Percentiles rank a stretch among this genome's conserved stretches.
Evolutionary conservation across 2,113 vertebrate genomes (phyloP).

Genomic region (Aix galericulata): DNA sequence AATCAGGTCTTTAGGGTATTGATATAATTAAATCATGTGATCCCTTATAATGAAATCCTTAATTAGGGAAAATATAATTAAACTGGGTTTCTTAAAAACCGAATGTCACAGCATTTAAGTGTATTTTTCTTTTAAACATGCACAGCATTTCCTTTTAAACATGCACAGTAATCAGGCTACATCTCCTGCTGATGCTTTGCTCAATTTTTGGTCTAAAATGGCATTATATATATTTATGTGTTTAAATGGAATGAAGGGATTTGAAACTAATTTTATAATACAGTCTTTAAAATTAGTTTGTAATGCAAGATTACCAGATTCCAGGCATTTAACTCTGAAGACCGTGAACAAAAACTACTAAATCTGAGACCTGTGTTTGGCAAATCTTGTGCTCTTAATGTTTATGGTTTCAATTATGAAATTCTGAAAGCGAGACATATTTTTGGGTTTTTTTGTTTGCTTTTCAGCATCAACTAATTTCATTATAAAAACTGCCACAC

Average conservation of each 20-base stretch:
- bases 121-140: constrained; percentile 53
- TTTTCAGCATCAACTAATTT: background rate
- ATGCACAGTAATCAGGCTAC: background rate
- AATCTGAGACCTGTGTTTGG: background rate
- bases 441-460: constrained; percentile 5
- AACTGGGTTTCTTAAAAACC: constrained; percentile 60
- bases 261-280: background rate
- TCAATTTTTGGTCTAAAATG: constrained; percentile 11
- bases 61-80: constrained; percentile 76
- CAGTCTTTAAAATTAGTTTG: background rate
- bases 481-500: background rate
- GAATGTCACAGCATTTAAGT: constrained; percentile 31
- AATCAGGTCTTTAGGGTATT: constrained; percentile 72
- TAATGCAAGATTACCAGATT: background rate
- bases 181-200: constrained; percentile 18
- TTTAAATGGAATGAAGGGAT: background rate
- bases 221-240: background rate
- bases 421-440: background rate
- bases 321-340: background rate
- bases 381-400: background rate
- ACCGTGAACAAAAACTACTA: background rate
- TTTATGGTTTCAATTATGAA: background rate
- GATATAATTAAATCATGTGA: constrained; percentile 76
- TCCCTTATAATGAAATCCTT: constrained; percentile 70
- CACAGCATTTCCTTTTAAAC: constrained; percentile 37